A percentile compares a stretch with the other conserved stretches of the same genome.
These are phyloP conservation scores for Babylonia areolata DNA, from an alignment of 1,140 invertebrate genomes.

Conservation along the genomic window DNA sequence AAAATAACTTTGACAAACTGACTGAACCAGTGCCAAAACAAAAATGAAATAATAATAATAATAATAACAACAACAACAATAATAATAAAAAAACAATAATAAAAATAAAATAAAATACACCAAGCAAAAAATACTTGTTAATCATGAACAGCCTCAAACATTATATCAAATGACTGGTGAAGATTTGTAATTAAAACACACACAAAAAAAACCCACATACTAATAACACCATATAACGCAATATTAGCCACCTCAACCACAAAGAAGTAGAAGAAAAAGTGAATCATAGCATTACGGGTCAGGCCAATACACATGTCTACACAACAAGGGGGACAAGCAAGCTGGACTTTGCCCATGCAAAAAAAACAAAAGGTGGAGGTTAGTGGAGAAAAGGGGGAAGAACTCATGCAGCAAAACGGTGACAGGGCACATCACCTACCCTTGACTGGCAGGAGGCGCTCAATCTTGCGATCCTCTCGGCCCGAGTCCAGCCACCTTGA, in stretches of 20 bases:
- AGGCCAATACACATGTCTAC: not conserved
- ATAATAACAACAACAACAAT: no score
- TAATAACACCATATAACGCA: no score
- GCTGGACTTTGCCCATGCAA: not conserved
- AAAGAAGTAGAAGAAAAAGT: not conserved
- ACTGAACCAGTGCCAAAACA: no score
- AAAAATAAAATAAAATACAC: no score
- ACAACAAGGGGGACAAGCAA: not conserved
- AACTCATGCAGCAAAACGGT: conserved; percentile 23
- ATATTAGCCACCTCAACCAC: no score
- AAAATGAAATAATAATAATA: no score
- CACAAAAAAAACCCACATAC: no score
- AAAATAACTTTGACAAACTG: not conserved
- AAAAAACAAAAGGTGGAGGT: not conserved
- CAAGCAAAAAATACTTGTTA: no score
- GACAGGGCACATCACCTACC: conserved; percentile 62
- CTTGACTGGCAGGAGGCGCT: conserved; percentile 64
- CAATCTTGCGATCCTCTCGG: conserved; percentile 71
- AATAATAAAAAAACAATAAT: no score
- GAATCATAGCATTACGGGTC: not conserved
- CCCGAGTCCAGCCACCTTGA: conserved; percentile 72
- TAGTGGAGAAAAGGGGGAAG: conserved; percentile 6
- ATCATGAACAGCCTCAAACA: no score
- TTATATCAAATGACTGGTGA: no score
- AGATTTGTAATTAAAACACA: no score